Evolutionary conservation across 2,888 invertebrate species (phyloP), one percentile per base, ranked within the genome.

Genomic region (Monoplex corrugatus): DNA sequence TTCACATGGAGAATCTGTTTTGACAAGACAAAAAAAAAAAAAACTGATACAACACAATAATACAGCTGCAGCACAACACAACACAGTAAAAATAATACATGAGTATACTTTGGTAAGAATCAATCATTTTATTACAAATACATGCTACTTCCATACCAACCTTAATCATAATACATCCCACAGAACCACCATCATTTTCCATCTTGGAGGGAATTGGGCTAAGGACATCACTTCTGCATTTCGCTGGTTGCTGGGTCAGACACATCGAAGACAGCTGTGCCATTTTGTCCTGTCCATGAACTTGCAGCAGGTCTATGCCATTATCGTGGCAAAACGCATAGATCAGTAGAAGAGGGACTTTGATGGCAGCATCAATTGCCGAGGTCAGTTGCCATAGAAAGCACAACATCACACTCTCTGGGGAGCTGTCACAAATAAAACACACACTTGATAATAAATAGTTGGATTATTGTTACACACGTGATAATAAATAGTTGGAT

Each of bases 161-260:
- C 83, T 83, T 83, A 28, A 83, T 84, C 84, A 84, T 84, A 10
- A 84, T 35, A n/a, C 84, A 84, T 0, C 84, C 78, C 78, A 43
- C 19, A 19, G 5, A 23, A 16, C 45, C 83, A 83, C 44, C 1
- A 8, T 23, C 35, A 35, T 13, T 45, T 23, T 32, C 45, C 38
- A n/a, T 35, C 84, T 35, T 83, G n/a, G 3, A 35, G 3, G 38
- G 84, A 57, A 0, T 35, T n/a, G 43, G 43, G 16, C 44, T 57
- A 19, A 35, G 23, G 5, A 45, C 32, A 16, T 57, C 57, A 19
- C 13, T 3, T 35, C 35, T 23, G 19, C 16, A 10, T 19, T 84
- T 35, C 32, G 38, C 5, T 6, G 35, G 0, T 35, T 38, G 38
- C 38, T 57, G 84, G 84, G 13, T 57, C 8, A 84, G 84, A 28